Evolutionary conservation across 2,113 vertebrate genomes (phyloP), one percentile per base, ranked within the genome.

Genomic region (Micronycteris hirsuta): DNA sequence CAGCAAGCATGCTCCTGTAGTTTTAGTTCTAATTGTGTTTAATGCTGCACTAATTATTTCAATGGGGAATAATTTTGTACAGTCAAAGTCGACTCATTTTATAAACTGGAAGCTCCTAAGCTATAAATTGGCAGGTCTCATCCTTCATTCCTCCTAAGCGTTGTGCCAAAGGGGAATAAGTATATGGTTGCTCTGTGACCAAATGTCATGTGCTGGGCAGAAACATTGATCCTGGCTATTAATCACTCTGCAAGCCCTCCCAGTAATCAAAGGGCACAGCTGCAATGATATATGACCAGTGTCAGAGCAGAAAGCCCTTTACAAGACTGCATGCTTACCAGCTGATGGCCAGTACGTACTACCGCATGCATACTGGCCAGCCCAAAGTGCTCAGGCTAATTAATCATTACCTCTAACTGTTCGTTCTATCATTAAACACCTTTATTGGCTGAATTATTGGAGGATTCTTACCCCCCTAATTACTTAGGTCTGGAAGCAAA

Each of bases 111-210:
- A 98, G 98, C 98, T 98, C 99, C 98, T 99, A 98, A 98, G 99
- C 99, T 99, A 98, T 98, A 99, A 99, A 99, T 99, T 99, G 99
- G 99, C 98, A 99, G 99, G 99, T 99, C 98, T 98, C 98, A 99
- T 99, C 99, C 99, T 99, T 99, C 99, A 99, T 99, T 98, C 98
- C 98, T 98, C 98, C 98, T 99, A 98, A 98, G 98, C 98, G 98
- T 98, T 98, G 98, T 98, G 98, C 98, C 99, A 98, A 99, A 98
- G 98, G 99, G 98, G 99, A 98, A 99, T 99, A 99, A 99, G 99
- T 99, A 99, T 99, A 99, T 99, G 99, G 99, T 99, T 99, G 99
- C 99, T 99, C 99, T 99, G 99, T 99, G 99, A 99, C 99, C 99
- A 99, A 98, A 99, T 99, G 99, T 99, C 99, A 99, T 99, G 98